phyloP scores from a whole-genome alignment of 2,888 invertebrate genomes.

The Tanypteryx hageni region DNA sequence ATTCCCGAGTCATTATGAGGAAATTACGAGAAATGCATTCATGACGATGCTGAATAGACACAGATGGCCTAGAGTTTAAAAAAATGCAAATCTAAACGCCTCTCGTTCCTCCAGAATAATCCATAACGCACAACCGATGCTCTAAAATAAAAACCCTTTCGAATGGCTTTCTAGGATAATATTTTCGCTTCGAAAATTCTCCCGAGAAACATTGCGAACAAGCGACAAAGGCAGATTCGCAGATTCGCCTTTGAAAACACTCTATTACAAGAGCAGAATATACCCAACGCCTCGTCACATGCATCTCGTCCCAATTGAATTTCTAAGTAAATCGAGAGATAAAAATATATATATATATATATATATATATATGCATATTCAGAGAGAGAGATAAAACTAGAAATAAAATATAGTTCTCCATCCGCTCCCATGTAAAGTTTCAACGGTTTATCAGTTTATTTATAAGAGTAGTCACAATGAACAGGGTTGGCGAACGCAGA shows the following conservation, averaged over 20 bases:
- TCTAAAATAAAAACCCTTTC: background rate
- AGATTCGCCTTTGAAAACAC: too few species aligned
- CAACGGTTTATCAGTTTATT: too few species aligned
- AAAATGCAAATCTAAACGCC: background rate
- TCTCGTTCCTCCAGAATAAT: background rate
- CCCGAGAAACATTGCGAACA: background rate
- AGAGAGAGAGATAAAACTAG: background rate
- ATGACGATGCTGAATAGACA: too few species aligned
- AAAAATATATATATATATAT: background rate
- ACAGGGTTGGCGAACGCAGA: background rate
- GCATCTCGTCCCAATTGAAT: too few species aligned
- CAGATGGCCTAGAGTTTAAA: background rate
- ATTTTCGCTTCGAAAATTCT: background rate
- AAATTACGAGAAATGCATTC: too few species aligned
- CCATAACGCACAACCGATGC: background rate
- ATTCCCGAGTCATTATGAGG: too few species aligned
- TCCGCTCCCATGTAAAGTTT: too few species aligned
- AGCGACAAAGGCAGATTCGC: background rate
- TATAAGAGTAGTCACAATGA: background rate
- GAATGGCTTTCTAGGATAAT: background rate
- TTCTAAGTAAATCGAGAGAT: background rate
- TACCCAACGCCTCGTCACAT: too few species aligned
- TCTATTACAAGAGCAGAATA: too few species aligned
- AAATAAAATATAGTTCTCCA: background rate
- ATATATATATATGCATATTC: background rate